Percentiles rank a stretch among this genome's conserved stretches.
Conservation (phyloP, 2,888 invertebrate species). For the Polyploca ridens region DNA sequence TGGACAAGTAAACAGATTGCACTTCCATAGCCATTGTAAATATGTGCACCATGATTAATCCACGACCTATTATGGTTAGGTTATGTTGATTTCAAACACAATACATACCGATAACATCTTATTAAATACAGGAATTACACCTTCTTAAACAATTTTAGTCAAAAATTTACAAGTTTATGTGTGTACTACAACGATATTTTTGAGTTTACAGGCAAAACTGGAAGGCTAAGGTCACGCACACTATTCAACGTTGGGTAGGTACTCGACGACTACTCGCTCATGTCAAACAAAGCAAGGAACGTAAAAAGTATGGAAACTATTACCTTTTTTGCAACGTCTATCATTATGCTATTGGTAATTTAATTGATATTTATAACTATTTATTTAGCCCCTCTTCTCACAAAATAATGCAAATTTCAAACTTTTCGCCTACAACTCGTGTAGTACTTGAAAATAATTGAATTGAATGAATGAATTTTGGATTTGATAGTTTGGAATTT, state of each 20-base stretch:
- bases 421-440: slow-evolving; percentile 52
- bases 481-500: slow-evolving; percentile 21
- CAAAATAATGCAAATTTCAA: slow-evolving; percentile 29
- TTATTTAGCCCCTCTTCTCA: slow-evolving; percentile 37
- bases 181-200: slow-evolving; percentile 27
- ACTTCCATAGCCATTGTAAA: slow-evolving; percentile 39
- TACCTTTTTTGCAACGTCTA: slow-evolving; percentile 80
- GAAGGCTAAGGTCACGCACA: slow-evolving; percentile 58
- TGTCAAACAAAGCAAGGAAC: slow-evolving; percentile 58
- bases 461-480: slow-evolving; percentile 41
- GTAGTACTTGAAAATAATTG: slow-evolving; percentile 29
- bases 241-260: slow-evolving; percentile 52
- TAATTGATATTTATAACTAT: slow-evolving; percentile 31
- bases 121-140: slow-evolving; percentile 21
- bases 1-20: slow-evolving; percentile 27
- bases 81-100: slow-evolving; percentile 51
- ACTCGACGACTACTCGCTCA: slow-evolving; percentile 28
- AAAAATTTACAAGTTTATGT: slow-evolving; percentile 15
- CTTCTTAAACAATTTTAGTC: slow-evolving; percentile 13
- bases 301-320: slow-evolving; percentile 36
- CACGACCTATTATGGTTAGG: slow-evolving; percentile 55
- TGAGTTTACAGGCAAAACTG: slow-evolving; percentile 24
- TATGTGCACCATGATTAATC: slow-evolving; percentile 26
- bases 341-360: slow-evolving; percentile 59
- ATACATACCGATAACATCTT: slow-evolving; percentile 50